Evolutionary conservation across 2,888 invertebrate genomes (phyloP).

Genomic region (Loripinus fragilis): DNA sequence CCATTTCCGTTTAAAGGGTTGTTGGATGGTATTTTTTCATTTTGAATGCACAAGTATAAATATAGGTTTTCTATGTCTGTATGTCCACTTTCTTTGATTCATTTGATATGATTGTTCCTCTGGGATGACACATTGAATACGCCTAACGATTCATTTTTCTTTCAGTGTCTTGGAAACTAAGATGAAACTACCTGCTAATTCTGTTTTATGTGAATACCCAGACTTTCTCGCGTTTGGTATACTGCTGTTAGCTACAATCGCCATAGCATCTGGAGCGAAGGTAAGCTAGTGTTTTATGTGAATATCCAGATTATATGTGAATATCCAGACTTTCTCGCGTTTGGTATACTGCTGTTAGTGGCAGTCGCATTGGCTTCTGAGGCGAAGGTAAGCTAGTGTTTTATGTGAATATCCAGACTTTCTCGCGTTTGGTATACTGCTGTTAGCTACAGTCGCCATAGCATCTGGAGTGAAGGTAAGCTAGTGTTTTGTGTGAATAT

Average conservation of each 20-base stretch:
- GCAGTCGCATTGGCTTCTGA: slow-evolving; percentile 43
- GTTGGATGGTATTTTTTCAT: no score
- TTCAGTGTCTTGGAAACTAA: background rate
- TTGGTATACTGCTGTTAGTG: slow-evolving; percentile 18
- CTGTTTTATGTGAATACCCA: slow-evolving; percentile 27
- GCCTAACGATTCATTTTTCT: background rate
- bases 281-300: slow-evolving; percentile 17
- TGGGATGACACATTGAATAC: no score
- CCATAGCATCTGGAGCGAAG: slow-evolving; percentile 48
- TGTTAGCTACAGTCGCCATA: slow-evolving; percentile 31
- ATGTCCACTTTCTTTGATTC: no score
- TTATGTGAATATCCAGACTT: slow-evolving; percentile 63
- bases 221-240: slow-evolving; percentile 59
- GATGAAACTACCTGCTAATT: background rate
- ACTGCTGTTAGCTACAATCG: slow-evolving; percentile 27
- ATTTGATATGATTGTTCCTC: no score
- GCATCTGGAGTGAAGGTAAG: slow-evolving; percentile 50
- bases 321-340: slow-evolving; percentile 64
- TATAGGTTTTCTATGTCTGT: no score
- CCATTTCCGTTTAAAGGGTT: no score
- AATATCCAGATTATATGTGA: background rate
- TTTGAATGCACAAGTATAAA: no score
- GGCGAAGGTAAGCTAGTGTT: slow-evolving; percentile 32
- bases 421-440: slow-evolving; percentile 31
- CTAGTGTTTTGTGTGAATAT: background rate